phyloP scores from a whole-genome alignment of 2,797 vertebrate species.

The Orientallactaga sibirica region DNA sequence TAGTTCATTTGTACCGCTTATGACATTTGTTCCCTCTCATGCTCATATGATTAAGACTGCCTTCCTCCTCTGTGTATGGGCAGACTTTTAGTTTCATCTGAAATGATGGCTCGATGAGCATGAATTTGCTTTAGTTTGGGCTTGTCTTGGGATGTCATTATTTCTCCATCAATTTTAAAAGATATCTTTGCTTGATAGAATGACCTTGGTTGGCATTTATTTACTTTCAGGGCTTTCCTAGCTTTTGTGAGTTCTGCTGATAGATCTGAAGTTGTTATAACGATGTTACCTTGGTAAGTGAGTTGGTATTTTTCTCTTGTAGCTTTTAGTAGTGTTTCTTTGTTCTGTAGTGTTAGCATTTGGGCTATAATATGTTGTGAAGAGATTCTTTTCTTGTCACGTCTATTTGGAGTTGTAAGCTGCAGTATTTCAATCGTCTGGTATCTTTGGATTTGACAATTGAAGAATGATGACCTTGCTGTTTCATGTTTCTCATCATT shows the following conservation, averaged over 20 bases:
- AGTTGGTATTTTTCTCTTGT: neutral
- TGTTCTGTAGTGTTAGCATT: neutral
- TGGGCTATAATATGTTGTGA: neutral
- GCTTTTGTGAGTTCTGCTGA: neutral
- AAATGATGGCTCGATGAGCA: too few relatives aligned
- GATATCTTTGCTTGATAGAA: neutral
- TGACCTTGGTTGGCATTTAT: neutral
- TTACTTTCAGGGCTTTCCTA: neutral
- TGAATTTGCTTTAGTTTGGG: neutral
- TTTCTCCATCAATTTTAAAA: neutral
- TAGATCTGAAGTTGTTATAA: neutral
- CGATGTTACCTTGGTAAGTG: neutral
- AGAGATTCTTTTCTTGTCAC: neutral
- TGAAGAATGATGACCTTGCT: too few relatives aligned
- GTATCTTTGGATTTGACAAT: too few relatives aligned
- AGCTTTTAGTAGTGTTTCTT: neutral
- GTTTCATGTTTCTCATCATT: too few relatives aligned
- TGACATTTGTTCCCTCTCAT: too few relatives aligned
- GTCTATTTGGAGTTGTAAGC: neutral
- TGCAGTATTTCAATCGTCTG: neutral
- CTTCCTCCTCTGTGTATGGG: neutral
- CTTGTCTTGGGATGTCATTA: neutral
- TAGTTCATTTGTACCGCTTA: neutral
- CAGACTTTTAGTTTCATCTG: neutral
- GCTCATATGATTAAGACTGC: too few relatives aligned